Percentiles rank a stretch among this genome's conserved stretches.
Conservation (phyloP, 2,113 vertebrate species). For the Neogale vison region DNA sequence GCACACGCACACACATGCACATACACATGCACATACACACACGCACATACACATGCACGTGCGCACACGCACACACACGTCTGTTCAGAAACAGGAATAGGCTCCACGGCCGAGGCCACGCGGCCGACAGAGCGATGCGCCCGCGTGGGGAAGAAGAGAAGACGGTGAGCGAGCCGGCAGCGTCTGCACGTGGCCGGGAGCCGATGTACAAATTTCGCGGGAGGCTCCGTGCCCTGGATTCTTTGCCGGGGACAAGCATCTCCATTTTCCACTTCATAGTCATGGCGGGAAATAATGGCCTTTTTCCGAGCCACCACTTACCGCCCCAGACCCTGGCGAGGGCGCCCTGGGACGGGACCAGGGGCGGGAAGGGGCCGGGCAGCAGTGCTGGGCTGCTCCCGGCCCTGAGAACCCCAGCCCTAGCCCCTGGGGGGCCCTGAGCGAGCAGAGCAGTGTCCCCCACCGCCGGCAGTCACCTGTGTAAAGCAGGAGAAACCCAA, state of each 20-base stretch:
- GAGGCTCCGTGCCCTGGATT: constrained; percentile 17
- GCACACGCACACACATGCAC: background rate
- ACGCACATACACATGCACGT: no score
- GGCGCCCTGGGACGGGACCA: background rate
- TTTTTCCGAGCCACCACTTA: constrained; percentile 48
- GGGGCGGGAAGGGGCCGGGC: background rate
- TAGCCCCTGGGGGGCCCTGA: background rate
- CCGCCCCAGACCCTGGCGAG: background rate
- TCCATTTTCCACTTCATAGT: constrained; percentile 59
- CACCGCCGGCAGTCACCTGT: background rate
- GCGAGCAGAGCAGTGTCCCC: background rate
- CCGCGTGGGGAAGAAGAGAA: constrained; percentile 27
- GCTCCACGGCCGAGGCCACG: background rate
- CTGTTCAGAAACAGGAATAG: constrained; percentile 22
- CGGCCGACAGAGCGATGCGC: constrained; percentile 30
- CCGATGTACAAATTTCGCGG: constrained; percentile 58
- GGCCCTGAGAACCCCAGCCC: no score
- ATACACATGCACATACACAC: background rate
- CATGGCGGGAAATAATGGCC: constrained; percentile 67
- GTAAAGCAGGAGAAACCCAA: background rate
- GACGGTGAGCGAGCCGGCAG: background rate
- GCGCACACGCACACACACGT: background rate
- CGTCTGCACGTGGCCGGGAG: constrained; percentile 44
- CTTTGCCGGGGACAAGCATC: background rate
- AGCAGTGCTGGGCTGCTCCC: background rate